Conservation (phyloP, 2,797 vertebrate species). For the Coregonus suidteri region DNA sequence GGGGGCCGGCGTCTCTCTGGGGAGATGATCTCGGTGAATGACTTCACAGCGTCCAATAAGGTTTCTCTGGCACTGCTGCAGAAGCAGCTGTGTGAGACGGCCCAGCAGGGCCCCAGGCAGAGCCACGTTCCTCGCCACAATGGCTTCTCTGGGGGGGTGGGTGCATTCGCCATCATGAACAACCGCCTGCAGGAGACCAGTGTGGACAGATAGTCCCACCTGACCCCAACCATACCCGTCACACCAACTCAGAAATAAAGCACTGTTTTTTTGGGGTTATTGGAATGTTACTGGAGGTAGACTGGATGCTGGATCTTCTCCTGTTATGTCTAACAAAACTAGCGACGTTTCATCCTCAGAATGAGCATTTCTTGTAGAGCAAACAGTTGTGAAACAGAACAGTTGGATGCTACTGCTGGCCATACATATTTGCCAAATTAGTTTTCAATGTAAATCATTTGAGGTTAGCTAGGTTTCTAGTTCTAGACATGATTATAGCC, state of each 20-base stretch:
- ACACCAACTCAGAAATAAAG: neutral
- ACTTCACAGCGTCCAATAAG: constrained; percentile 79
- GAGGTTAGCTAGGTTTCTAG: neutral
- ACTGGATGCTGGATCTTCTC: constrained; percentile 57
- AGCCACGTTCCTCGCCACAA: constrained; percentile 72
- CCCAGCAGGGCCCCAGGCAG: constrained; percentile 77
- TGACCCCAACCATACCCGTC: constrained; percentile 32
- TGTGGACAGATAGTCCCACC: constrained; percentile 72
- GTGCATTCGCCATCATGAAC: constrained; percentile 82
- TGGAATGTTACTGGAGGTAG: constrained; percentile 45
- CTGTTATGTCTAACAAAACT: neutral
- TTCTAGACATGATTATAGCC: neutral
- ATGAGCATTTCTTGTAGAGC: neutral
- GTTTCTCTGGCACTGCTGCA: constrained; percentile 81
- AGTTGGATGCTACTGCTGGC: neutral
- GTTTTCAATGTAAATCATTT: neutral
- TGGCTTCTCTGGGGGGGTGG: constrained; percentile 79
- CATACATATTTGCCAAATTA: neutral
- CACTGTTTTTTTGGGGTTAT: neutral
- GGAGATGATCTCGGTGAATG: constrained; percentile 82
- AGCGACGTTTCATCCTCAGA: neutral
- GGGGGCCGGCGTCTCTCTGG: constrained; percentile 75
- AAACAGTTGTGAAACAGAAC: neutral
- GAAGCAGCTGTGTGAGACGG: constrained; percentile 81
- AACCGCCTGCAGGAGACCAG: constrained; percentile 83